Evolutionary conservation across 2,888 invertebrate species (phyloP).

Genomic region (Lasioglossum zephyrum): DNA sequence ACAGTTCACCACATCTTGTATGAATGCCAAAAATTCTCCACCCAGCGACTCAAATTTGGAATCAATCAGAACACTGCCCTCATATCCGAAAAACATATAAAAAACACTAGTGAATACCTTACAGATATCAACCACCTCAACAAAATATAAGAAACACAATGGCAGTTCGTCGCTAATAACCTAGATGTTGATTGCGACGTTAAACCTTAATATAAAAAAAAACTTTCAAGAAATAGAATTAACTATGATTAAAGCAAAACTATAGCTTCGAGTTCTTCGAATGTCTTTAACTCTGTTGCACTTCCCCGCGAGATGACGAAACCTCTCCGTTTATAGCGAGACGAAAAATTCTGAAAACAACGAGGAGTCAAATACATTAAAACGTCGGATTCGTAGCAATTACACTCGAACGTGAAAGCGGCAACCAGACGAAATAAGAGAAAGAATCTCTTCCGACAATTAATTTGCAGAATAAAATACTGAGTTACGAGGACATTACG

Average conservation of each 20-base stretch:
- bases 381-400: neutral
- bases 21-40: too few relatives aligned
- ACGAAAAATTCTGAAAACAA: neutral
- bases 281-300: neutral
- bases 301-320: neutral
- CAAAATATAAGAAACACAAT: too few relatives aligned
- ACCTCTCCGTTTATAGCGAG: neutral
- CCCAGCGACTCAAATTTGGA: too few relatives aligned
- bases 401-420: neutral
- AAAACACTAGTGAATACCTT: too few relatives aligned
- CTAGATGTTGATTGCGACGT: too few relatives aligned
- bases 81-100: too few relatives aligned
- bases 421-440: neutral
- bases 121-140: too few relatives aligned
- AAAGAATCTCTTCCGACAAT: neutral
- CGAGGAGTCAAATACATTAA: neutral
- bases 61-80: too few relatives aligned
- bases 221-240: neutral
- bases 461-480: conserved; percentile 22
- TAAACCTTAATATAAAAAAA: too few relatives aligned
- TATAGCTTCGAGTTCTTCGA: neutral
- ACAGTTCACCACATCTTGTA: too few relatives aligned
- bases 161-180: too few relatives aligned
- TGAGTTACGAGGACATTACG: conserved; percentile 12
- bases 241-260: neutral